These are phyloP conservation scores for Mythimna ferrago DNA, from an alignment of 2,888 invertebrate genomes.

Conservation along the genomic window DNA sequence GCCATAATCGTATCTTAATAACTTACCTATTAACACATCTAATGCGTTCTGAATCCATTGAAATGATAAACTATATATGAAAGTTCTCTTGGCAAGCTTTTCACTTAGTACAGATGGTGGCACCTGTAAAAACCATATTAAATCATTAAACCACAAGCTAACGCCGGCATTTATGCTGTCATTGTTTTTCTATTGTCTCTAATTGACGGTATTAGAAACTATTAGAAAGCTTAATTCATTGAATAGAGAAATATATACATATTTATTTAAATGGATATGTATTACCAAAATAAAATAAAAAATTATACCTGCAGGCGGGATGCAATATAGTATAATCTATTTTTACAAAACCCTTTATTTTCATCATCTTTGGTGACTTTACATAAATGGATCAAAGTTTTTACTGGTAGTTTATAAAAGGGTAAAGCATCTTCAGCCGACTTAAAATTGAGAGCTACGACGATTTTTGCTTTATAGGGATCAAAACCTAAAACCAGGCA, in stretches of 20 bases:
- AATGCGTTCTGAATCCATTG: slow-evolving; percentile 89
- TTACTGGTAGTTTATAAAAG: slow-evolving; percentile 85
- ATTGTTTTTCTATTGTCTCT: too few species aligned
- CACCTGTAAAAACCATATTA: slow-evolving; percentile 73
- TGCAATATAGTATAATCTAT: slow-evolving; percentile 91
- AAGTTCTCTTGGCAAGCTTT: slow-evolving; percentile 87
- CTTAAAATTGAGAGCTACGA: slow-evolving; percentile 82
- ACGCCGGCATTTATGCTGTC: too few species aligned
- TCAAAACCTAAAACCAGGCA: slow-evolving; percentile 68
- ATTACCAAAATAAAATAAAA: neutral
- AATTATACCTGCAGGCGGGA: slow-evolving; percentile 81
- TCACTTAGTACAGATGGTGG: slow-evolving; percentile 84
- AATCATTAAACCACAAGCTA: neutral
- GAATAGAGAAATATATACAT: neutral
- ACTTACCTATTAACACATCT: slow-evolving; percentile 86
- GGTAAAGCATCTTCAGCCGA: slow-evolving; percentile 89
- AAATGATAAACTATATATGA: slow-evolving; percentile 90
- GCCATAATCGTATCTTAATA: neutral
- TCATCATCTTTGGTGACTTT: slow-evolving; percentile 83
- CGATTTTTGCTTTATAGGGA: slow-evolving; percentile 77
- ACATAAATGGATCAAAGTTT: slow-evolving; percentile 77
- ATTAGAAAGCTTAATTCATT: too few species aligned
- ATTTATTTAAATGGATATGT: neutral
- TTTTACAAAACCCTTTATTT: slow-evolving; percentile 80
- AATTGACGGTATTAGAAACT: too few species aligned